phyloP scores from a whole-genome alignment of 2,888 invertebrate genomes.

The Macrophya alboannulata region DNA sequence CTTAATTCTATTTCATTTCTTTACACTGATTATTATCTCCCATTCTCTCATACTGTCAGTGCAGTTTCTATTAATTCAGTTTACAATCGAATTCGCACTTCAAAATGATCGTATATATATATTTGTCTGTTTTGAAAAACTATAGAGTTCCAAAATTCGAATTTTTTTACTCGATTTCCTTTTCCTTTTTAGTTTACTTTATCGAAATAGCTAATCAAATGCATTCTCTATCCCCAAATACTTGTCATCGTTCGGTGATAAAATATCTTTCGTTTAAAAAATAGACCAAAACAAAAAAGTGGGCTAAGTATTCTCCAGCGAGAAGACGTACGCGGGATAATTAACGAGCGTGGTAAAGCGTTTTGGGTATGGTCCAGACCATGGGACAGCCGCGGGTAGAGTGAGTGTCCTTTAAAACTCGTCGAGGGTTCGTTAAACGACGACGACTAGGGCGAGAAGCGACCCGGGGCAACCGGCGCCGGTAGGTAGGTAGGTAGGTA shows the following conservation, averaged over 20 bases:
- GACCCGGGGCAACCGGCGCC: slow-evolving; percentile 7
- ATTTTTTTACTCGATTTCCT: no score
- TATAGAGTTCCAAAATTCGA: no score
- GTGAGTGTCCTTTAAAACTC: slow-evolving; percentile 38
- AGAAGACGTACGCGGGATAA: neutral
- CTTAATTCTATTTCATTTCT: no score
- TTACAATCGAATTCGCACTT: no score
- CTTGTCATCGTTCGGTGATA: neutral
- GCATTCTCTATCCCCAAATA: no score
- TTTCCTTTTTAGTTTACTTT: no score
- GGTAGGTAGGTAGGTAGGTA: neutral
- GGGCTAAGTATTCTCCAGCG: neutral
- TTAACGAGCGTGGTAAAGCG: slow-evolving; percentile 3
- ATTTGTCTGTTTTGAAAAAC: no score
- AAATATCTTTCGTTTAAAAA: neutral
- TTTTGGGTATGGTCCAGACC: slow-evolving; percentile 10
- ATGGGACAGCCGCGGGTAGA: neutral
- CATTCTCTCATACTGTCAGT: no score
- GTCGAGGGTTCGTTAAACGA: slow-evolving; percentile 54
- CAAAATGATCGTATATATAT: no score
- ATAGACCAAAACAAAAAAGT: neutral
- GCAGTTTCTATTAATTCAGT: no score
- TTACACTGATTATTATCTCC: no score
- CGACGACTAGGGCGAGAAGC: slow-evolving; percentile 10
- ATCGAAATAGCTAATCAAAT: no score